Evolutionary conservation across 64 coral and sea anemone genomes (phyloP), one percentile per base, ranked within the genome.

Genomic region (Porites australiensis): DNA sequence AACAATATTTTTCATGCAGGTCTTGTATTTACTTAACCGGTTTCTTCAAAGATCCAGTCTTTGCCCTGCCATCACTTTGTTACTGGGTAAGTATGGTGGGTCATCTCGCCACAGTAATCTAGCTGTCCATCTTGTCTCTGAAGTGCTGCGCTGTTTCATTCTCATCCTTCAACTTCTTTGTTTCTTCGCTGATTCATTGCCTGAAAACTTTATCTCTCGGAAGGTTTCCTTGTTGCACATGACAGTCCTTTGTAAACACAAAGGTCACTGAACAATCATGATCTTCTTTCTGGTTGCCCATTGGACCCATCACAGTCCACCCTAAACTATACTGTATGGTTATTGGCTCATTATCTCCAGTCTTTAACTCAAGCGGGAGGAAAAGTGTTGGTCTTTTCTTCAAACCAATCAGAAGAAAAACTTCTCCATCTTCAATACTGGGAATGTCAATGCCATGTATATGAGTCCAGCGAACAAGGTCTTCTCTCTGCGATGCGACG

Each of bases 251-350:
- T 1, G 47, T 37, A 13, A 5, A 44, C 6, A 50, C 48, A 23
- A 88, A 61, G 19, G 44, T 88, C 20, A 58, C 53, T 44, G 86
- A 75, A 13, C 23, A 48, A 58, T 14, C 22, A 12, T 75, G 11
- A 58, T 75, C 70, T 21, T 43, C 9, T 68, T 88, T 37, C 3
- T 58, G 11, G 9, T n/a, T 61, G 8, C 60, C 74, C 3, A 89
- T 19, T 19, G 88, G 88, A 64, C 88, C 74, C 12, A 89, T 79
- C 16, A 78, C 74, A 11, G 88, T 89, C 88, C 74, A 89, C 51
- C 92, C 92, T 64, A 89, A 47, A 63, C 86, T 91, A 58, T 95
- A 95, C 72, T 68, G 65, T 23, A 91, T 53, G 50, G 88, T 89
- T 44, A 88, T 48, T 59, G 89, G 94, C 22, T 92, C 84, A 58